Base-by-base conservation (phyloP, 2,888 invertebrate genomes). In the Mechanitis mazaeus region DNA sequence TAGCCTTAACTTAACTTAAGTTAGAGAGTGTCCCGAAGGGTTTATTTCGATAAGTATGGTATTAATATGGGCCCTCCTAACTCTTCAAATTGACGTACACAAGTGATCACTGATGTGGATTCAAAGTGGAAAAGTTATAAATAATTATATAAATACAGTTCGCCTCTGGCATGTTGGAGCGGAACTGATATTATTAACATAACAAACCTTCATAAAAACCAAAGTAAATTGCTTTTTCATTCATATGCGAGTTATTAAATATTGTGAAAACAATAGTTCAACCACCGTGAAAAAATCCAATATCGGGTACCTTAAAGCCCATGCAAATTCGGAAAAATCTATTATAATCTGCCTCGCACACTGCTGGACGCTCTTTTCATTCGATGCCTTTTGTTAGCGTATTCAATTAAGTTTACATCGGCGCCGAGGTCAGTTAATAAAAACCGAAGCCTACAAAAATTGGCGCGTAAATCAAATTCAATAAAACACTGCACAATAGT, bases 321-420 rank as follows among this genome's bases (percentile, higher is more conserved):
- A 87, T 86, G 87, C 84, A 85, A 85, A 88, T 88, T 84, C 83
- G 76, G 80, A 76, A 84, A 86, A 86, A 86, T 82, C 86, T 83
- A 87, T 86, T 87, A 87, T 89, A 88, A 89, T 89, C 89, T 86
- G 83, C 87, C 86, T 85, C 79, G 85, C 90, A 89, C 89, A 89
- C 83, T 84, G 82, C 77, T 81, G 88, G 84, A 81, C 83, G 87
- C 87, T 87, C 89, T 87, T 89, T 89, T 88, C 89, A 89, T 84
- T 81, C 80, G 79, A 79, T 80, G 84, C 88, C 89, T 87, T 86
- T 90, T 90, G 90, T 89, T 84, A 79, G 79, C 74, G 83, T 84
- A 89, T 89, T 87, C 89, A 89, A 90, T 90, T 90, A 89, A 89
- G 87, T 88, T 90, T 88, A 90, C 89, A 89, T 83, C 85, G 83